These are phyloP conservation scores for Ictidomys tridecemlineatus DNA, from an alignment of 2,113 vertebrate genomes.

Conservation along the genomic window DNA sequence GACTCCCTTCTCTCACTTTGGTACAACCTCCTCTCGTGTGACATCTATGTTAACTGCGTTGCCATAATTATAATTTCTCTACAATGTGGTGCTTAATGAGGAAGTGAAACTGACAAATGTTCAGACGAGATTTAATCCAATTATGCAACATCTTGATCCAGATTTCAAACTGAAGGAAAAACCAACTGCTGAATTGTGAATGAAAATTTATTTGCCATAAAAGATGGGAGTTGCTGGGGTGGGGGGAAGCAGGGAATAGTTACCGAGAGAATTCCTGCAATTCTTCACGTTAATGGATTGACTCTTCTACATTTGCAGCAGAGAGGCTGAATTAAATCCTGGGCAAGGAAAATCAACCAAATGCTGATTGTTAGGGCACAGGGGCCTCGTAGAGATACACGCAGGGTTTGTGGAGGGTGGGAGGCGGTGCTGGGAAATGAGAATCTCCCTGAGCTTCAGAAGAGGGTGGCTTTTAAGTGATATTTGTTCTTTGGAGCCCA, in stretches of 20 bases:
- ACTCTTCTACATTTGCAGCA: conserved; percentile 11
- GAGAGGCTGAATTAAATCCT: conserved; percentile 21
- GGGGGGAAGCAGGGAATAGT: background rate
- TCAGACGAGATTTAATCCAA: conserved; percentile 82
- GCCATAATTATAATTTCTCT: conserved; percentile 77
- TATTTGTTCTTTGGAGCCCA: background rate
- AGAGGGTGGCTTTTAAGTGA: background rate
- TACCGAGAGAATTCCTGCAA: conserved; percentile 30
- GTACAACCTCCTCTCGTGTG: conserved; percentile 32
- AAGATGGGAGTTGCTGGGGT: conserved; percentile 36
- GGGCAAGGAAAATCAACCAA: background rate
- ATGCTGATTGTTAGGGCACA: background rate
- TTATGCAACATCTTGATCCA: conserved; percentile 80
- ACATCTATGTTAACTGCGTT: conserved; percentile 74
- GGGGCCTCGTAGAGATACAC: background rate
- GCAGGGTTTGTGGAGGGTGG: rapidly evolving
- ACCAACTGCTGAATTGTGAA: conserved; percentile 75
- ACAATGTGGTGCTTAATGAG: conserved; percentile 82
- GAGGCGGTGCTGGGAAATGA: background rate
- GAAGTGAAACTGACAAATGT: conserved; percentile 83
- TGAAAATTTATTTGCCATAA: conserved; percentile 77
- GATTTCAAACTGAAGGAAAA: conserved; percentile 76
- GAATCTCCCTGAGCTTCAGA: background rate
- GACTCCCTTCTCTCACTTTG: background rate
- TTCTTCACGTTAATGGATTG: conserved; percentile 65